Conservation (phyloP, 2,113 vertebrate species). For the human (Homo sapiens) region DNA sequence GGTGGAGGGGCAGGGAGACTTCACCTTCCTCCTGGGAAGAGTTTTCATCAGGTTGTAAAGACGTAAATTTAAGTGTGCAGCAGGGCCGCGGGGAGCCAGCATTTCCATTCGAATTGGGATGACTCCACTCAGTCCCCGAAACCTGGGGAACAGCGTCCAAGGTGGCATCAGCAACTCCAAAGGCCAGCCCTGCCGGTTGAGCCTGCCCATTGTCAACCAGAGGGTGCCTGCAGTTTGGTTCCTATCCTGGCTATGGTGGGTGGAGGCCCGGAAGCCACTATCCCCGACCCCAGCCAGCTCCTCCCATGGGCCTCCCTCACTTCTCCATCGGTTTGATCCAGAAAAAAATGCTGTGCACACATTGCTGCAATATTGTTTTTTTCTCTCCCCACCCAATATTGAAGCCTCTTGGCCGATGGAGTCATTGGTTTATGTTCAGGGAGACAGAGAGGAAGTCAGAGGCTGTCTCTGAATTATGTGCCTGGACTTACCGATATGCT, state of each 20-base stretch:
- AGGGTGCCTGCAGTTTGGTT: not conserved
- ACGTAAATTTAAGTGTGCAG: slow-evolving; percentile 14
- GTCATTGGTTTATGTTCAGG: not conserved
- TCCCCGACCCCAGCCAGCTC: not conserved
- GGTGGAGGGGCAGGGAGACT: slow-evolving; percentile 15
- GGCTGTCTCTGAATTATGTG: not conserved
- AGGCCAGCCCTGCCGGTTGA: too few relatives aligned
- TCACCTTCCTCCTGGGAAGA: slow-evolving; percentile 51
- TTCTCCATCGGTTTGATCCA: rapidly evolving
- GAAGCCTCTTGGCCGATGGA: not conserved
- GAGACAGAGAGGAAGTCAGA: not conserved
- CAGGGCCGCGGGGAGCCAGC: not conserved
- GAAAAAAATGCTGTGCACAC: not conserved
- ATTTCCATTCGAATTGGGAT: not conserved
- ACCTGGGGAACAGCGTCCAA: rapidly evolving
- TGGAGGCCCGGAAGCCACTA: not conserved
- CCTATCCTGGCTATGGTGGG: not conserved
- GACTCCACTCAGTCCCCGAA: not conserved
- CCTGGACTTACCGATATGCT: rapidly evolving
- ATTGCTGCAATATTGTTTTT: not conserved
- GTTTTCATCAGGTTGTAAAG: slow-evolving; percentile 32
- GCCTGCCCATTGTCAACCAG: not conserved
- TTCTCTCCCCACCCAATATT: rapidly evolving
- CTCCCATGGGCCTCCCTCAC: rapidly evolving
- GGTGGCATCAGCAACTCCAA: not conserved